Conservation (phyloP, 2,113 vertebrate genomes). For the Dipodomys ordii region DNA sequence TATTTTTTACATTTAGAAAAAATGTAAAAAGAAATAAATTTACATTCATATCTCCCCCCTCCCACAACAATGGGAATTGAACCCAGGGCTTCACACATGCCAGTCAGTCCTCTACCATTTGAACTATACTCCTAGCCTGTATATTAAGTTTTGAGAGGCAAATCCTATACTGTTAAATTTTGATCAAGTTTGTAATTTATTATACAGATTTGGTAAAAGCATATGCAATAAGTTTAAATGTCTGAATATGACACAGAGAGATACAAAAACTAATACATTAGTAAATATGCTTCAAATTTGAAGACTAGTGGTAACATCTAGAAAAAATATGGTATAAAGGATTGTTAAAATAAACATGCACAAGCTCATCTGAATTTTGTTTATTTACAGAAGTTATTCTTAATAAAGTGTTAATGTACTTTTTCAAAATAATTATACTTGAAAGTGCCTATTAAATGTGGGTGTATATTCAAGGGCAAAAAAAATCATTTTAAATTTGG, state of each 20-base stretch:
- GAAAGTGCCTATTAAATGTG: conserved; percentile 17
- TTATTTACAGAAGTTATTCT: neutral
- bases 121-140: neutral
- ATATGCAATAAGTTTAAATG: conserved; percentile 21
- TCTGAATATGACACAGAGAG: neutral
- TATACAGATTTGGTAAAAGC: neutral
- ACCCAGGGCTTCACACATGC: too few relatives aligned
- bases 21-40: too few relatives aligned
- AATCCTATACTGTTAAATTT: neutral
- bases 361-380: neutral
- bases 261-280: neutral
- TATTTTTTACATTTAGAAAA: neutral
- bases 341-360: neutral
- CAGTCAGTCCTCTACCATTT: too few relatives aligned
- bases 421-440: conserved; percentile 52
- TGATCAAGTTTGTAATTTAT: neutral
- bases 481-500: conserved; percentile 21
- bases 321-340: neutral
- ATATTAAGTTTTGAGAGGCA: neutral
- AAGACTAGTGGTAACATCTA: neutral
- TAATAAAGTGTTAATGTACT: neutral
- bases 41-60: too few relatives aligned
- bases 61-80: too few relatives aligned
- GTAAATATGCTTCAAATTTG: conserved; percentile 25
- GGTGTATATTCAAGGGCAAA: conserved; percentile 6